Conservation (phyloP, 23 tunicate genomes). For the Styela plicata region DNA sequence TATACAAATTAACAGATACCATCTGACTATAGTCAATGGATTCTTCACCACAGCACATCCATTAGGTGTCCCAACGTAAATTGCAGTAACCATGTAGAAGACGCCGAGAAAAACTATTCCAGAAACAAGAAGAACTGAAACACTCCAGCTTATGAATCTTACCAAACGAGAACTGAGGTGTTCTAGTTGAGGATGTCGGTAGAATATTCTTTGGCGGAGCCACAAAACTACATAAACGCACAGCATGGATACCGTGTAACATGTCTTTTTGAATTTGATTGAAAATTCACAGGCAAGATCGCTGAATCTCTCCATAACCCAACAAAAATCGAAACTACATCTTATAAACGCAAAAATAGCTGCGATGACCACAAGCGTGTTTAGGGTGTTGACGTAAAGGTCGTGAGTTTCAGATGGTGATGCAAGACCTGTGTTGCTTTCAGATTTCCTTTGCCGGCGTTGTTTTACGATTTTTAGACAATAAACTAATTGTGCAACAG, state of each 20-base stretch:
- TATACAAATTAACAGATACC: background rate
- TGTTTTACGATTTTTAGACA: background rate
- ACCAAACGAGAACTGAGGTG: slow-evolving; percentile 11
- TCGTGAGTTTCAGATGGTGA: background rate
- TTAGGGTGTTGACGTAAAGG: background rate
- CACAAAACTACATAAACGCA: slow-evolving; percentile 14
- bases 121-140: background rate
- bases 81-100: background rate
- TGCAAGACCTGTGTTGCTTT: background rate
- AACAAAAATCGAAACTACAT: slow-evolving; percentile 7
- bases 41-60: slow-evolving; percentile 5
- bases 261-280: slow-evolving; percentile 17
- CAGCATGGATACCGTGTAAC: background rate
- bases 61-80: slow-evolving; percentile 3
- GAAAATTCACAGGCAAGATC: slow-evolving; percentile 23
- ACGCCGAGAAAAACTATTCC: background rate
- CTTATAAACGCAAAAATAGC: background rate
- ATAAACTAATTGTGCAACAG: background rate
- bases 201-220: slow-evolving; percentile 23
- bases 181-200: slow-evolving; percentile 10
- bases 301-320: background rate
- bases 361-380: background rate
- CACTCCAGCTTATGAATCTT: slow-evolving; percentile 17
- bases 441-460: background rate
- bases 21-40: background rate